phyloP scores from a whole-genome alignment of 1,140 invertebrate genomes.

The Yoshiicerus persimilis region DNA sequence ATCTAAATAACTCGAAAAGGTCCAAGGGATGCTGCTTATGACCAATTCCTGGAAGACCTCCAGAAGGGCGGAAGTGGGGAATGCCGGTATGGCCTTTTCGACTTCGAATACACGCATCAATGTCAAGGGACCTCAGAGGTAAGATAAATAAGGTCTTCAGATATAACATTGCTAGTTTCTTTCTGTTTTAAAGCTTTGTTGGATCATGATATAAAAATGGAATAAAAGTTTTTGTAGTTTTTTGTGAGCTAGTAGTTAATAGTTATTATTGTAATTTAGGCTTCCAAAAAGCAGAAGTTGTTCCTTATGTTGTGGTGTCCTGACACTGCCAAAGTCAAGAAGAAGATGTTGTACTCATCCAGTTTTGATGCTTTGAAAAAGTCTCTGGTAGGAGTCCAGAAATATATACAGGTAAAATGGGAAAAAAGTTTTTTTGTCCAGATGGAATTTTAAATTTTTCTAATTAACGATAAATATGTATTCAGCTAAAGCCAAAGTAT shows the following conservation, averaged over 20 bases:
- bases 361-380: slow-evolving; percentile 95
- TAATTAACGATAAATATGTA: no score
- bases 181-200: no score
- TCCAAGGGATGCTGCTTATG: slow-evolving; percentile 80
- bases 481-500: no score
- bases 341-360: slow-evolving; percentile 99
- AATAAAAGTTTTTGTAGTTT: no score
- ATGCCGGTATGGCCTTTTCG: slow-evolving; percentile 92
- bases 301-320: slow-evolving; percentile 98
- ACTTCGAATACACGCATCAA: slow-evolving; percentile 93
- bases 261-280: slow-evolving; percentile 55
- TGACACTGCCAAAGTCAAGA: slow-evolving; percentile 94
- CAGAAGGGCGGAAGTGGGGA: slow-evolving; percentile 84
- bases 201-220: no score
- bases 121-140: slow-evolving; percentile 89
- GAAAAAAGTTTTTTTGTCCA: slow-evolving; percentile 2
- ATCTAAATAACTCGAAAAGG: slow-evolving; percentile 52
- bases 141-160: slow-evolving; percentile 2
- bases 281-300: slow-evolving; percentile 91
- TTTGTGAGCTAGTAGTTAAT: not conserved
- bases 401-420: slow-evolving; percentile 81
- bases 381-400: slow-evolving; percentile 91
- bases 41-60: slow-evolving; percentile 85
- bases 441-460: not conserved
- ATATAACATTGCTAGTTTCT: not conserved